A percentile compares a stretch with the other conserved stretches of the same genome.
Conservation (phyloP, 2,113 vertebrate genomes). For the Elanoides forficatus region DNA sequence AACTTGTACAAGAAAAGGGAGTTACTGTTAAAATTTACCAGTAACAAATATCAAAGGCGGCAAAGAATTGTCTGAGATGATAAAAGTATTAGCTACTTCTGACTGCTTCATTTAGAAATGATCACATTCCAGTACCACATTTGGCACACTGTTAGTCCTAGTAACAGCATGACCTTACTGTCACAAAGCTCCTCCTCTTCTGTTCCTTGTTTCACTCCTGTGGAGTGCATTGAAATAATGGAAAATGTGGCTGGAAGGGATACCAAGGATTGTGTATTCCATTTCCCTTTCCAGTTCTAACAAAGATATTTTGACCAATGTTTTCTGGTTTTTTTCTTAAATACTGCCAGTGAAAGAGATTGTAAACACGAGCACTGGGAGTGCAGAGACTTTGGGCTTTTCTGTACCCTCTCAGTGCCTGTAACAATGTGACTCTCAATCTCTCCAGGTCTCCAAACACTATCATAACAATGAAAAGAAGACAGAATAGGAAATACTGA, state of each 20-base stretch:
- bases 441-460: background rate
- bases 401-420: background rate
- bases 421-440: background rate
- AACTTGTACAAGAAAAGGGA: background rate
- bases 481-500: background rate
- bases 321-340: background rate
- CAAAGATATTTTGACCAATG: background rate
- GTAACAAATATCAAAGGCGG: background rate
- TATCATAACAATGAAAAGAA: background rate
- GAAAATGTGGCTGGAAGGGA: background rate
- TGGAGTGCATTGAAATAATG: background rate
- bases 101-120: background rate
- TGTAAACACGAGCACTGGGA: background rate
- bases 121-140: background rate
- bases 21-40: background rate
- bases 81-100: background rate
- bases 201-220: background rate
- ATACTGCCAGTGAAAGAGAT: background rate
- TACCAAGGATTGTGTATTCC: background rate
- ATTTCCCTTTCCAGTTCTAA: background rate
- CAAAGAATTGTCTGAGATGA: background rate
- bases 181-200: background rate
- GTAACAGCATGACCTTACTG: background rate
- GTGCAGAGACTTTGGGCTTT: background rate
- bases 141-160: background rate